These are phyloP conservation scores for Hipposideros larvatus DNA, from an alignment of 2,797 vertebrate genomes.

Conservation along the genomic window DNA sequence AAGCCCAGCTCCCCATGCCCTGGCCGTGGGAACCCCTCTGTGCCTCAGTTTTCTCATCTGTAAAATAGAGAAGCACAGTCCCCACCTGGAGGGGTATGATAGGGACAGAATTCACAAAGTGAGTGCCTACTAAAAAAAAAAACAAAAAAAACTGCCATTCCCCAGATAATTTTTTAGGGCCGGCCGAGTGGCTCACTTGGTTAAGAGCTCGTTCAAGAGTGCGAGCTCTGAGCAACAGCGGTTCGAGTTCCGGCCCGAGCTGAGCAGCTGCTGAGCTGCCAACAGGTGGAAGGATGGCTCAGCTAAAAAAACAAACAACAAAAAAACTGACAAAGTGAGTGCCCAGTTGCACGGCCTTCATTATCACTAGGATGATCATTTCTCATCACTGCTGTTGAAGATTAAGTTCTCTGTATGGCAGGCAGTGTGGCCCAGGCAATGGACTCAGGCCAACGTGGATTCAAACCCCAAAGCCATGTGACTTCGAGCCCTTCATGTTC, in stretches of 20 bases:
- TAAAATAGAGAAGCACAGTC: background rate
- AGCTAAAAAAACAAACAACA: too few species aligned
- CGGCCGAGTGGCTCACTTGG: too few species aligned
- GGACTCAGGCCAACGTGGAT: background rate
- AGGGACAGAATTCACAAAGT: background rate
- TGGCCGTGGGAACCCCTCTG: background rate
- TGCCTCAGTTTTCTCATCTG: background rate
- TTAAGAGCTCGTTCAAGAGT: too few species aligned
- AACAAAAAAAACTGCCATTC: too few species aligned
- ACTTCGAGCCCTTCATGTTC: background rate
- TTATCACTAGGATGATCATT: background rate
- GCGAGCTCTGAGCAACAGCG: too few species aligned
- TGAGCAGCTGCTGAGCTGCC: too few species aligned
- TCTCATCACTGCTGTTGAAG: background rate
- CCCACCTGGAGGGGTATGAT: background rate
- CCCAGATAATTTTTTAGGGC: too few species aligned
- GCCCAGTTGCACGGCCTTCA: accelerated
- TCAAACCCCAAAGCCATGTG: background rate
- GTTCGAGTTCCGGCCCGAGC: too few species aligned
- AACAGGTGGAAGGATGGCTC: too few species aligned
- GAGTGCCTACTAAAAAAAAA: background rate
- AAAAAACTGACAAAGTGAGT: background rate
- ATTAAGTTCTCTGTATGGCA: background rate
- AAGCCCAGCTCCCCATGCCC: background rate
- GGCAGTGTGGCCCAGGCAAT: background rate